A percentile compares a stretch with the other conserved stretches of the same genome.
Evolutionary conservation across 2,888 invertebrate genomes (phyloP).

Genomic region (Thereva nobilitata): DNA sequence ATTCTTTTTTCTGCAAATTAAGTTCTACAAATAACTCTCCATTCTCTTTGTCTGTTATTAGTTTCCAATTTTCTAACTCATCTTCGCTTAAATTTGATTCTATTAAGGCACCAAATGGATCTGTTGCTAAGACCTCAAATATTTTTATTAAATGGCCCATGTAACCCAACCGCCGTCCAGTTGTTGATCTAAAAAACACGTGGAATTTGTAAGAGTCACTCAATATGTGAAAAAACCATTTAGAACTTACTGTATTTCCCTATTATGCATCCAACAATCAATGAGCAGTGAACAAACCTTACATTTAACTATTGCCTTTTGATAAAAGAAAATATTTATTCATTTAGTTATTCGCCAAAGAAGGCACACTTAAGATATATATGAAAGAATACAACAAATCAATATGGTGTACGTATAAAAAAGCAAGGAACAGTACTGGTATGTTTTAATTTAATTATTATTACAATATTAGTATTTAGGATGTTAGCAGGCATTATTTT

Average conservation of each 20-base stretch:
- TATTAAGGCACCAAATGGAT: conserved; percentile 63
- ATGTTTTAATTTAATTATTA: no score
- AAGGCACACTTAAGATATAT: no score
- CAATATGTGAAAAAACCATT: neutral
- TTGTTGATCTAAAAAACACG: conserved; percentile 57
- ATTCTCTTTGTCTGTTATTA: conserved; percentile 51
- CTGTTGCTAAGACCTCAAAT: conserved; percentile 60
- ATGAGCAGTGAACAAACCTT: conserved; percentile 78
- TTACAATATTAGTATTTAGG: no score
- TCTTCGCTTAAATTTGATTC: conserved; percentile 61
- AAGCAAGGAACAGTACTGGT: no score
- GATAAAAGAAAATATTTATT: conserved; percentile 36
- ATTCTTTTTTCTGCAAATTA: conserved; percentile 51
- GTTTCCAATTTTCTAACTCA: conserved; percentile 60
- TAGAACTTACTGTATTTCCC: conserved; percentile 68
- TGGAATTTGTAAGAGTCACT: neutral
- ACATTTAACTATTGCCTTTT: conserved; percentile 77
- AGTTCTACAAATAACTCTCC: conserved; percentile 54
- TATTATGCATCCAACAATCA: conserved; percentile 80
- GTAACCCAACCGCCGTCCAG: conserved; percentile 65
- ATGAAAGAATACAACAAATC: no score
- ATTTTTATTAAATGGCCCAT: conserved; percentile 71
- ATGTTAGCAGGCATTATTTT: no score
- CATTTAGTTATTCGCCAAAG: conserved; percentile 2
- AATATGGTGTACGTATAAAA: neutral